Evolutionary conservation across 2,888 invertebrate species (phyloP).

Genomic region (Synanthedon vespiformis): DNA sequence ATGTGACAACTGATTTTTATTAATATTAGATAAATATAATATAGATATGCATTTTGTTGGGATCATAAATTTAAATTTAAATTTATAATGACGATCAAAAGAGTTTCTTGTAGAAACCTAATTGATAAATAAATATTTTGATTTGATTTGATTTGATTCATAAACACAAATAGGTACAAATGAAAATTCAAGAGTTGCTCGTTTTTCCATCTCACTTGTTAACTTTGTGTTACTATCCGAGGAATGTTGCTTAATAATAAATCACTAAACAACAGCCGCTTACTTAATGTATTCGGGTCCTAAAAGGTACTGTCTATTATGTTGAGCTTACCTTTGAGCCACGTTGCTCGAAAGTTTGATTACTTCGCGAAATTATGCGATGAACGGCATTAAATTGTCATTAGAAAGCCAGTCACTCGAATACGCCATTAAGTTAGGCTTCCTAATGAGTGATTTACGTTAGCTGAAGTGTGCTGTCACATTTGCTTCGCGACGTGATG

Average conservation of each 20-base stretch:
- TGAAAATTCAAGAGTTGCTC: too few species aligned
- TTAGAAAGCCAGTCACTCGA: slow-evolving; percentile 48
- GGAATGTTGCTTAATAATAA: slow-evolving; percentile 1
- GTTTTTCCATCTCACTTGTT: too few species aligned
- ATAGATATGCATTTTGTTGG: too few species aligned
- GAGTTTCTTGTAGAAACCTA: too few species aligned
- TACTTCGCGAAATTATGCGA: slow-evolving; percentile 51
- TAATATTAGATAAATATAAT: too few species aligned
- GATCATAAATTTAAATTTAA: too few species aligned
- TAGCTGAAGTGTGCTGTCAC: slow-evolving; percentile 42
- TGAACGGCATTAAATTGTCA: slow-evolving; percentile 55
- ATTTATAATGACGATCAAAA: too few species aligned
- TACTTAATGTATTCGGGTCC: slow-evolving; percentile 42
- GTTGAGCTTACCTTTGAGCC: slow-evolving; percentile 29
- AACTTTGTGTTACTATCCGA: neutral
- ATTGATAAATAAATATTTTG: too few species aligned
- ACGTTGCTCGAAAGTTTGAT: slow-evolving; percentile 50
- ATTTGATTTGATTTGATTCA: too few species aligned
- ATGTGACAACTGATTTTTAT: too few species aligned
- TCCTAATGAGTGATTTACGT: slow-evolving; percentile 53
- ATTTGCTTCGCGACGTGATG: slow-evolving; percentile 28
- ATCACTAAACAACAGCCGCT: slow-evolving; percentile 38
- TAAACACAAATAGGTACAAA: too few species aligned
- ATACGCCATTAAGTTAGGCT: slow-evolving; percentile 40
- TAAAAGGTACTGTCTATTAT: slow-evolving; percentile 44